A percentile compares a stretch with the other conserved stretches of the same genome.
phyloP scores from a whole-genome alignment of 2,113 vertebrate genomes.

The Hypanus sabinus region DNA sequence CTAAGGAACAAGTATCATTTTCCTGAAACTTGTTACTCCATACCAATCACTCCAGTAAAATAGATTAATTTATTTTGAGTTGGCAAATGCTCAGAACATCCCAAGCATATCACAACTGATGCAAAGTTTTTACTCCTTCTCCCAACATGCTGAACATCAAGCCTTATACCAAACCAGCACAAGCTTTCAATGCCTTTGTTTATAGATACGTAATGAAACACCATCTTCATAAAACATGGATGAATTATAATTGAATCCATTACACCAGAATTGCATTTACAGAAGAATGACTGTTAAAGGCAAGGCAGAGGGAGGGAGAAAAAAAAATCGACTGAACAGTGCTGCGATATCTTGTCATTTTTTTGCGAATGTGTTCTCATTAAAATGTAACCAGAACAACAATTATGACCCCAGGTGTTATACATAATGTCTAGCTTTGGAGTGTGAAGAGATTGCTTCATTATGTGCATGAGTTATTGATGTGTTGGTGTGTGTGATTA shows the following conservation, averaged over 20 bases:
- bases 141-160: neutral
- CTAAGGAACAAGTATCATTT: too few relatives aligned
- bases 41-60: neutral
- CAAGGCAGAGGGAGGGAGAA: neutral
- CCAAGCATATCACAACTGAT: neutral
- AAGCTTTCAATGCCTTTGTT: neutral
- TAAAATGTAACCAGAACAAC: conserved; percentile 34
- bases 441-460: conserved; percentile 30
- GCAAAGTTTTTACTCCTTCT: neutral
- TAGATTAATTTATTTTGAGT: neutral
- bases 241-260: neutral
- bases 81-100: neutral
- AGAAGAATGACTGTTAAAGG: neutral
- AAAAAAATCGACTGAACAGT: neutral
- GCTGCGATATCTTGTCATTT: neutral
- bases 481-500: conserved; percentile 19
- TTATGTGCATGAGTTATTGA: conserved; percentile 36
- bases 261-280: neutral
- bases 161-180: neutral
- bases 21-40: neutral
- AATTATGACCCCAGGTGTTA: conserved; percentile 32
- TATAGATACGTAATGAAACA: neutral
- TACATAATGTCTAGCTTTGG: conserved; percentile 24
- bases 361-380: conserved; percentile 31
- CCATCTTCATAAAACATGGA: neutral